Evolutionary conservation across 2,888 invertebrate species (phyloP), one percentile per base, ranked within the genome.

Genomic region (Pristionchus mayeri): DNA sequence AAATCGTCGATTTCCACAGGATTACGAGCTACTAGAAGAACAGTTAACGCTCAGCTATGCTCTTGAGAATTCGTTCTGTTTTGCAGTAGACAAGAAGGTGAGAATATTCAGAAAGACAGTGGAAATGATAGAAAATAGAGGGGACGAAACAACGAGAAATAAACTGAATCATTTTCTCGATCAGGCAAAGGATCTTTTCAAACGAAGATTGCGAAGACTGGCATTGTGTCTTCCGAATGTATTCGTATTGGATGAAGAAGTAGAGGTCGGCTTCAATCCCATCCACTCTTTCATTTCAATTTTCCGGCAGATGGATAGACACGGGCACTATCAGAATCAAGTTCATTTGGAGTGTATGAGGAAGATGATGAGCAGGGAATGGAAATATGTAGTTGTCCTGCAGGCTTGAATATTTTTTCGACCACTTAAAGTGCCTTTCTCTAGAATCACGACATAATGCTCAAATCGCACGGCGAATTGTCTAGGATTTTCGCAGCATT

Each of bases 21-120:
- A 81, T 50, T 81, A 81, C 50, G 81, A 81, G 44, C 63, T 81
- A 60, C 13, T 81, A 16, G 81, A 81, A 24, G 81, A 81, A 24
- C 81, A 81, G 63, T 27, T 81, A 40, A 81, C 81, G 7, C 40
- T 81, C 34, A 60, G 60, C 40, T 81, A 60, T 48, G 37, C 81
- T 9, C 44, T 57, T 0, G 81, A 81, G 81, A 81, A 81, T 50
- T 81, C 81, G 7, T 81, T 81, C 44, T 81, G 81, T 63, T 81
- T 81, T 50, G 81, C 50, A 11, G 44, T 81, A 18, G 81, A 81
- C 40, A 81, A 44, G 44, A 81, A 81, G 63, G 81, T 81, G 24
- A 63, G 75, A 37, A 37, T 24, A 48, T 44, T 44, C 13, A 75
- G 16, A 75, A 13, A 75, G 40, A 24, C 13, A n/a, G 48, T 44